Evolutionary conservation across 2,113 vertebrate species (phyloP), one percentile per base, ranked within the genome.

Genomic region (Bubalus kerabau): DNA sequence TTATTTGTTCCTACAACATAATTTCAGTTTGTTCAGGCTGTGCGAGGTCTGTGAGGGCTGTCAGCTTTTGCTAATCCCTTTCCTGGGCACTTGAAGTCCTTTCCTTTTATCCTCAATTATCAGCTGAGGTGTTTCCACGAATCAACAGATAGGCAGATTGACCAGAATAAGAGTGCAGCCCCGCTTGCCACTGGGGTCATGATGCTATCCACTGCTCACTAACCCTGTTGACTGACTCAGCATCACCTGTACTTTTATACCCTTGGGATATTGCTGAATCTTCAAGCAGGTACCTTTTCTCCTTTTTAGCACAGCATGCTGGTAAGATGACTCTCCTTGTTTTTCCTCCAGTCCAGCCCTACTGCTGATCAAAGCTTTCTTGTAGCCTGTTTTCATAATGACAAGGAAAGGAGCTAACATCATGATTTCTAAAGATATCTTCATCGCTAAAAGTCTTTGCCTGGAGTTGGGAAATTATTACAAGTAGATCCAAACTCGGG

Each of bases 401-500:
- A 78, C 78, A 62, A 80, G 36, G 32, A 64, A 80, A 24, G 52
- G 40, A 19, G 59, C 46, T 86, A 56, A 56, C 83, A 40, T 90
- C 50, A 32, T 14, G 32, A 78, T 91, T 91, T 84, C 87, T 48
- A 97, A 93, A 94, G 46, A 52, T 52, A 85, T 78, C 83, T 90
- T 98, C 81, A 90, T 84, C 48, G 46, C 54, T 87, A 12, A 43
- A 92, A 93, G 60, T 80, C 93, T 96, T 86, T 78, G 57, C 60
- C 94, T 74, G 48, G 64, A 87, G 71, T 94, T 93, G 52, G 89
- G 50, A 96, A 93, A 96, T 96, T 48, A 84, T 91, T 93, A 71
- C 82, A 97, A 89, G 86, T 87, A 36, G 62, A 91, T 74, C 48
- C 57, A 93, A 80, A 26, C 43, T 82, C 8, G 3, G 52, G 74